Evolutionary conservation across 2,888 invertebrate species (phyloP).

Genomic region (Conus canariensis): DNA sequence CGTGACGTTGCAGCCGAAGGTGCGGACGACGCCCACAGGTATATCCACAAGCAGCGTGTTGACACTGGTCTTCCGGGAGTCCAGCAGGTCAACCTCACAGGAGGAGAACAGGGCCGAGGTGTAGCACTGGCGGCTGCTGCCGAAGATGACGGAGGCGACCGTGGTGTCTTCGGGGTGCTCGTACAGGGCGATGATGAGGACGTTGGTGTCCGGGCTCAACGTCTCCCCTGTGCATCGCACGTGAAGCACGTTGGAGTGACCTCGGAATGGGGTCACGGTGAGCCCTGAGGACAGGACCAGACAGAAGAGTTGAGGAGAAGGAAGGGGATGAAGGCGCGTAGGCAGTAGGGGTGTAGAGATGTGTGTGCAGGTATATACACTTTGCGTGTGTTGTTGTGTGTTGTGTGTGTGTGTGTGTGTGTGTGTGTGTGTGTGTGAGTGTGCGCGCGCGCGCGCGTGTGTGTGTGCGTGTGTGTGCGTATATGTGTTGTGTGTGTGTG

Average conservation of each 20-base stretch:
- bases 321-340: background rate
- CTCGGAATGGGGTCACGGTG: constrained; percentile 19
- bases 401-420: background rate
- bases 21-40: background rate
- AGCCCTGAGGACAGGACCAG: background rate
- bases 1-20: constrained; percentile 38
- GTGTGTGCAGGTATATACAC: background rate
- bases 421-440: background rate
- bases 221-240: constrained; percentile 31
- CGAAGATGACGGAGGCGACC: constrained; percentile 28
- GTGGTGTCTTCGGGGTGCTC: constrained; percentile 24
- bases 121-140: constrained; percentile 24
- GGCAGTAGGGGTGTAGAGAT: background rate
- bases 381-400: background rate
- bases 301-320: background rate
- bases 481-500: no score
- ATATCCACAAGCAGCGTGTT: constrained; percentile 31
- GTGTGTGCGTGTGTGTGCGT: background rate
- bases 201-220: constrained; percentile 32
- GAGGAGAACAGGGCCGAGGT: constrained; percentile 38
- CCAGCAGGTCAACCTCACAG: background rate
- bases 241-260: constrained; percentile 11
- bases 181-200: constrained; percentile 28
- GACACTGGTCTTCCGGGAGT: constrained; percentile 32
- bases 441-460: background rate